Base-by-base conservation (phyloP, 23 tunicate species). In the Ascidia mentula region DNA sequence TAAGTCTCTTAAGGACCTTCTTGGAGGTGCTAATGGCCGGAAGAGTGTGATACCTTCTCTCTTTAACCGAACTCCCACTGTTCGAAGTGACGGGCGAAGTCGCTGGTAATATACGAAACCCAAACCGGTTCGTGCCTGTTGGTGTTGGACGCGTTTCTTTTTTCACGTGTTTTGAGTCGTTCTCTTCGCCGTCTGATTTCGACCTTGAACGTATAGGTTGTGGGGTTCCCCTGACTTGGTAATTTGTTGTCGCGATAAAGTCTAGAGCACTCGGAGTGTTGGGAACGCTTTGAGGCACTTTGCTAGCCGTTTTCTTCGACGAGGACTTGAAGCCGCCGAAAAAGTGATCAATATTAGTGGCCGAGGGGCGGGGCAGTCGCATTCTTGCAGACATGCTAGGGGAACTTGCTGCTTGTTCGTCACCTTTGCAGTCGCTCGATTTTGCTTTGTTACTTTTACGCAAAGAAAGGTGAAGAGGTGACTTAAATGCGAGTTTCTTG, bases 321-420 rank as follows among this genome's bases (percentile, higher is more conserved):
- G 42, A 31, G 30, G 33, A 31, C 20, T 45, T 42, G 45, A 60
- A 79, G 53, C 39, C 36, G 31, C 61, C 61, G 61, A 79, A 65
- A 34, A 79, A 60, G 36, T 79, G 83, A 34, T 79, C 83, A 12
- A 79, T 45, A 6, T 65, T 79, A 32, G 83, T 30, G 36, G 83
- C 45, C 17, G 83, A 79, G 4, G 83, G 83, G 18, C 83, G 83
- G 9, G 83, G 83, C 18, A 79, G 34, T 31, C 46, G 46, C 24
- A 36, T 28, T 46, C 34, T 28, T 74, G 22, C 37, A 1, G 18
- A 46, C 1, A 28, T 9, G 65, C 65, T 53, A 28, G 4, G 22
- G 1, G 7, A 20, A 9, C 13, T 53, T 5, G 22, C 28, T 9
- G 24, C 4, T 20, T 53, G 28, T 9, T 9, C 65, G 4, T 26